Evolutionary conservation across 2,113 vertebrate genomes (phyloP).

Genomic region (Manacus vitellinus): DNA sequence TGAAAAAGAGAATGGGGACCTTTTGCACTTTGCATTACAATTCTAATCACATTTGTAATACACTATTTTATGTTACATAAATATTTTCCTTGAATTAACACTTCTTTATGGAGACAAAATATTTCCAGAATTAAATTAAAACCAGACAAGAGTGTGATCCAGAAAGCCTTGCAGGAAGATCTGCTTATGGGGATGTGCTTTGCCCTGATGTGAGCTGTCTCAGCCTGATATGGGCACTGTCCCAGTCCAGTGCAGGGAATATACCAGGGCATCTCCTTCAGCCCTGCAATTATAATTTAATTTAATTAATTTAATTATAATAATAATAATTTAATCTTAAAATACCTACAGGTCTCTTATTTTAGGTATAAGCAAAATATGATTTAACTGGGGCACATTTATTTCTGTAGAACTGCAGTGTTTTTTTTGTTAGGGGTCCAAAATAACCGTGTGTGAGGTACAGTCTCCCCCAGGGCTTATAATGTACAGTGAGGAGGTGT

Average conservation of each 20-base stretch:
- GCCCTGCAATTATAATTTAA: no score
- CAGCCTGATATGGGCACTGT: no score
- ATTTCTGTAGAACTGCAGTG: background rate
- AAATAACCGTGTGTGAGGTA: background rate
- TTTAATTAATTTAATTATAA: no score
- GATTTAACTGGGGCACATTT: background rate
- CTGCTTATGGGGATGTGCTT: background rate
- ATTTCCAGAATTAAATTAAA: background rate
- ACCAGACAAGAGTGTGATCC: background rate
- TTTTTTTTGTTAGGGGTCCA: constrained; percentile 13
- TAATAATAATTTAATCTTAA: background rate
- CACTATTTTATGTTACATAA: background rate
- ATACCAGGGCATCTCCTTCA: no score
- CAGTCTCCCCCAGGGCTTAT: background rate
- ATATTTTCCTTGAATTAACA: background rate
- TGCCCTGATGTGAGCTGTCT: background rate
- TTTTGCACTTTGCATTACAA: background rate
- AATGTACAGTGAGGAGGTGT: constrained; percentile 1
- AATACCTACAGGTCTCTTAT: background rate
- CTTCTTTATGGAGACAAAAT: background rate
- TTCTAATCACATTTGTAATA: background rate
- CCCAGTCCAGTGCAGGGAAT: no score
- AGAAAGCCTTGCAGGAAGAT: background rate
- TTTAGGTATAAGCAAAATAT: background rate
- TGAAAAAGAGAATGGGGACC: background rate